A percentile compares a stretch with the other conserved stretches of the same genome.
Conservation (phyloP, 2,888 invertebrate species). For the Melipona bicolor region DNA sequence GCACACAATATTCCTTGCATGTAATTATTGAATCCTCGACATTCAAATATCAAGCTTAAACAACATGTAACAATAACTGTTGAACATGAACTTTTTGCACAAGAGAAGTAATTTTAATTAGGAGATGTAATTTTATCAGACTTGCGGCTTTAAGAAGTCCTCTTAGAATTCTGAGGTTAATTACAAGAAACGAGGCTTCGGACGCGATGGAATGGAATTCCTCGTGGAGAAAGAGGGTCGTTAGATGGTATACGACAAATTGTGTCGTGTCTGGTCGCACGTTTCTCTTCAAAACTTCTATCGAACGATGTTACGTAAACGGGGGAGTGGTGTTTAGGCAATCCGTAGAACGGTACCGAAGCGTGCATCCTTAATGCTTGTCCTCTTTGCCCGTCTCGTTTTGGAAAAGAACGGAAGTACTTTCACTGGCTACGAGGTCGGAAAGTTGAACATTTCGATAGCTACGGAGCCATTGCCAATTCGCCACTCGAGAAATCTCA, state of each 20-base stretch:
- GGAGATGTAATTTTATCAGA: no score
- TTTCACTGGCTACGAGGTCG: conserved; percentile 73
- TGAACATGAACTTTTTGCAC: no score
- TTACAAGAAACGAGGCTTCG: background rate
- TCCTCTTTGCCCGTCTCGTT: conserved; percentile 62
- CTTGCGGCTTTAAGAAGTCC: no score
- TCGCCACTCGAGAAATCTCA: conserved; percentile 35
- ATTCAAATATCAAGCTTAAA: no score
- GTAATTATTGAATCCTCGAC: no score
- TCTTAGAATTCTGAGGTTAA: background rate
- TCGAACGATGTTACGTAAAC: conserved; percentile 68
- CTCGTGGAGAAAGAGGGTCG: background rate
- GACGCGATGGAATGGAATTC: background rate
- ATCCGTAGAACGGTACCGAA: conserved; percentile 67
- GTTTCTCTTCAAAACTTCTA: conserved; percentile 60
- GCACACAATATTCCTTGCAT: no score
- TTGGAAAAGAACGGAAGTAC: conserved; percentile 78
- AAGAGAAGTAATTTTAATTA: no score
- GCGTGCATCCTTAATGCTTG: conserved; percentile 70
- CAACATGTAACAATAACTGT: no score
- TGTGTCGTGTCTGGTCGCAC: conserved; percentile 17
- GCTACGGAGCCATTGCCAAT: conserved; percentile 42
- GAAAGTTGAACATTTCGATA: conserved; percentile 59
- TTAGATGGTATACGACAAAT: background rate
- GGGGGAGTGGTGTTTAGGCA: conserved; percentile 70